These are phyloP conservation scores for Cinclus cinclus DNA, from an alignment of 2,113 vertebrate genomes.

Conservation along the genomic window DNA sequence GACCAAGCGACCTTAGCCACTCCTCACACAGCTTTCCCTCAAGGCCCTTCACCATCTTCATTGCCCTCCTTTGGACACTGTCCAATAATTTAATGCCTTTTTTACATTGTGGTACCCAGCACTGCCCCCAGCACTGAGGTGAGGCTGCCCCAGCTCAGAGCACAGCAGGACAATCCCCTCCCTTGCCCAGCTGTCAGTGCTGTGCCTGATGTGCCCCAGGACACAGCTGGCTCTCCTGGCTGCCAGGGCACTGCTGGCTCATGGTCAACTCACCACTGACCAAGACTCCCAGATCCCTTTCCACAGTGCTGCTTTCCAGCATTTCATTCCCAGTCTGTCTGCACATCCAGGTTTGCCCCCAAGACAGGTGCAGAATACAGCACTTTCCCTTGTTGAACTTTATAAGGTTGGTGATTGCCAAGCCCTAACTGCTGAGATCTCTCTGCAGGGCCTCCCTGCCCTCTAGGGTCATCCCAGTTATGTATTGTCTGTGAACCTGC, in stretches of 20 bases:
- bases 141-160: accelerated
- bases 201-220: not conserved
- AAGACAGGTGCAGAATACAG: not conserved
- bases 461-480: not conserved
- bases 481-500: not conserved
- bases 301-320: not conserved
- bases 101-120: not conserved
- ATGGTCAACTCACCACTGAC: accelerated
- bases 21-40: accelerated
- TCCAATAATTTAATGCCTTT: not conserved
- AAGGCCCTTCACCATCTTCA: not conserved
- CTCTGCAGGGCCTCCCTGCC: not conserved
- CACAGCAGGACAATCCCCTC: not conserved
- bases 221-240: accelerated
- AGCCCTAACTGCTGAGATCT: not conserved
- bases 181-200: accelerated
- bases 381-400: not conserved
- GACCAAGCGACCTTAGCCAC: accelerated
- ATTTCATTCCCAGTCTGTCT: not conserved
- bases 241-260: not conserved
- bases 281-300: not conserved
- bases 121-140: not conserved
- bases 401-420: not conserved
- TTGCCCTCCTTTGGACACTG: not conserved
- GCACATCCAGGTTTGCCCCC: no score